A percentile compares a stretch with the other conserved stretches of the same genome.
Evolutionary conservation across 2,113 vertebrate genomes (phyloP).

Genomic region (Gymnarchus niloticus): DNA sequence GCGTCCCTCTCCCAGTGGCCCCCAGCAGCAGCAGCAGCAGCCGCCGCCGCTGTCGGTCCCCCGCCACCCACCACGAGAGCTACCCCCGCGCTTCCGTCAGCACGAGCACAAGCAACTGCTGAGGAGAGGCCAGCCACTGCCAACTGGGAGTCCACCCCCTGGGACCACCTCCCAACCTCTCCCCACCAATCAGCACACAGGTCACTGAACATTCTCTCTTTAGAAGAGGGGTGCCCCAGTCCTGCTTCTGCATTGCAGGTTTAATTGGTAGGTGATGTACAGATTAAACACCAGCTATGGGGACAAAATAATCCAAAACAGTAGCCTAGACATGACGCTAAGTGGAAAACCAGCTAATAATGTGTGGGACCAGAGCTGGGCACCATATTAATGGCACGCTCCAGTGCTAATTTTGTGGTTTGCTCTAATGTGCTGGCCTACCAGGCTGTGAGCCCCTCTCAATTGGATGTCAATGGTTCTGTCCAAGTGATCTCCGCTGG

Average conservation of each 20-base stretch:
- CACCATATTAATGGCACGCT: too few species aligned
- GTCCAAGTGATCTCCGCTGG: too few species aligned
- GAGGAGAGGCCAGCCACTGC: slow-evolving; percentile 92
- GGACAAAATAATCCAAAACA: too few species aligned
- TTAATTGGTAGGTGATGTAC: background rate
- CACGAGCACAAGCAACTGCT: slow-evolving; percentile 98
- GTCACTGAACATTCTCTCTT: slow-evolving; percentile 42
- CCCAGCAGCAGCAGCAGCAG: slow-evolving; percentile 77
- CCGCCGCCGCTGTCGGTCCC: slow-evolving; percentile 68
- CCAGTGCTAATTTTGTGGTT: too few species aligned
- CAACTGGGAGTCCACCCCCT: slow-evolving; percentile 67
- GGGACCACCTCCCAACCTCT: slow-evolving; percentile 44
- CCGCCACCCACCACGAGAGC: slow-evolving; percentile 84
- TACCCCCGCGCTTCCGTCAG: slow-evolving; percentile 96
- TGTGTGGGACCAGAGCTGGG: too few species aligned
- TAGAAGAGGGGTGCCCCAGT: background rate
- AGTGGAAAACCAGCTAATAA: too few species aligned
- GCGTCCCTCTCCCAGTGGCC: slow-evolving; percentile 61
- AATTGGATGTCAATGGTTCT: too few species aligned
- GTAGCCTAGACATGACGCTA: too few species aligned
- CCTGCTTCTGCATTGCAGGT: background rate
- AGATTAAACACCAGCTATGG: background rate
- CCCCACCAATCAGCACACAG: slow-evolving; percentile 48
- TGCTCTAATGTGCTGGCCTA: too few species aligned
- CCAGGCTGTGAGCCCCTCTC: too few species aligned